Base-by-base conservation (phyloP, 2,113 vertebrate genomes). In the Archocentrus centrarchus region DNA sequence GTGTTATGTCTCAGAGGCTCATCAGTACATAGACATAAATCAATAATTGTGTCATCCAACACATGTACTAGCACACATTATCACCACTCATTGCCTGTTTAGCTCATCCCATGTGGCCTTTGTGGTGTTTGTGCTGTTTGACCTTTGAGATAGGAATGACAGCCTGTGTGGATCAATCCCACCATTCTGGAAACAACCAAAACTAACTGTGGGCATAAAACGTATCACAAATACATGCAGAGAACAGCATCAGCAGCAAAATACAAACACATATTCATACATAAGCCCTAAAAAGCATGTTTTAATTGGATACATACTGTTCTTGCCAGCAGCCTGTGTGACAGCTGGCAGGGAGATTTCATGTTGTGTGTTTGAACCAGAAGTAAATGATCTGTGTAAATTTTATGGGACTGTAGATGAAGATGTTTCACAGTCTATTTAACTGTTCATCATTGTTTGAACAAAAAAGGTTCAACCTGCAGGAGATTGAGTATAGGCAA, bases 371-470 rank as follows among this genome's bases (percentile, higher is more conserved):
- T 83, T 58, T 80, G 81, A 77, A 78, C 84, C 27, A 10, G 7
- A 3, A 73, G 86, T 93, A 91, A 94, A 95, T 95, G 88, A 93
- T 93, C 85, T 91, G 93, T 94, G 86, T 91, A 94, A 93, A 93
- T 87, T 95, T 94, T 94, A 93, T 93, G 80, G 76, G 88, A 79
- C 88, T 85, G 66, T 59, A 47, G 88, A 89, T 88, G 78, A 78
- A 86, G 86, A 91, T 92, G 85, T 90, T 93, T 93, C 89, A 95
- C 91, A 94, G 90, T 60, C 94, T 84, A 87, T 94, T 93, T 92
- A 95, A 92, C 89, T 86, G 78, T 78, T 86, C 89, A 83, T 88
- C 87, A 84, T 82, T 83, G 70, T 93, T 91, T 86, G 84, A 77
- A 80, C 62, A 78, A 82, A 88, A 84, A 89, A 75, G 20, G 30